Evolutionary conservation across 2,888 invertebrate genomes (phyloP).

Genomic region (Steromphala cineraria): DNA sequence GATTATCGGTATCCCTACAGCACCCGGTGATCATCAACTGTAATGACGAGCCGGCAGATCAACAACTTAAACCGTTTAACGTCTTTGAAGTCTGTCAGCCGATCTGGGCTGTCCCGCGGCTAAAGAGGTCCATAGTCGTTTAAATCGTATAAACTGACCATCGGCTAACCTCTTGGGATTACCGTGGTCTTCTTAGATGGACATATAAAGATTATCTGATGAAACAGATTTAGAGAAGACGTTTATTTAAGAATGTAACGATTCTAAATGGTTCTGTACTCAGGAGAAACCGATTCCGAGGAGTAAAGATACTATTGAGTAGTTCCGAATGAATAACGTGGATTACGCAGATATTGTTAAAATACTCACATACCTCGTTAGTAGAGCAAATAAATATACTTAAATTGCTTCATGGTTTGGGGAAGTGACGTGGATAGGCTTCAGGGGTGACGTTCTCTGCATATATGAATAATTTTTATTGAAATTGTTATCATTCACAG

Average conservation of each 20-base stretch:
- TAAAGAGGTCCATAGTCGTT: background rate
- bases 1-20: background rate
- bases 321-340: too few species aligned
- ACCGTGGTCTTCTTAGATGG: background rate
- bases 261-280: too few species aligned
- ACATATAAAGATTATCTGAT: constrained; percentile 19
- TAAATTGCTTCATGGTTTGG: too few species aligned
- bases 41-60: background rate
- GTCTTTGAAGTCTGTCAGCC: constrained; percentile 9
- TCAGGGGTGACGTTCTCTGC: too few species aligned
- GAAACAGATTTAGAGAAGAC: constrained; percentile 11
- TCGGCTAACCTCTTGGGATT: constrained; percentile 10
- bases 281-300: too few species aligned
- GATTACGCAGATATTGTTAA: too few species aligned
- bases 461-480: too few species aligned
- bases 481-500: too few species aligned
- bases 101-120: background rate
- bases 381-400: too few species aligned
- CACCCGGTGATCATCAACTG: background rate
- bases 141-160: constrained; percentile 6
- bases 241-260: constrained; percentile 4
- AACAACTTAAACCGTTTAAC: background rate
- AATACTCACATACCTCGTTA: too few species aligned
- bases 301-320: too few species aligned
- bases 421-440: too few species aligned